These are phyloP conservation scores for Phragmatobia fuliginosa DNA, from an alignment of 2,888 invertebrate genomes.

Conservation along the genomic window DNA sequence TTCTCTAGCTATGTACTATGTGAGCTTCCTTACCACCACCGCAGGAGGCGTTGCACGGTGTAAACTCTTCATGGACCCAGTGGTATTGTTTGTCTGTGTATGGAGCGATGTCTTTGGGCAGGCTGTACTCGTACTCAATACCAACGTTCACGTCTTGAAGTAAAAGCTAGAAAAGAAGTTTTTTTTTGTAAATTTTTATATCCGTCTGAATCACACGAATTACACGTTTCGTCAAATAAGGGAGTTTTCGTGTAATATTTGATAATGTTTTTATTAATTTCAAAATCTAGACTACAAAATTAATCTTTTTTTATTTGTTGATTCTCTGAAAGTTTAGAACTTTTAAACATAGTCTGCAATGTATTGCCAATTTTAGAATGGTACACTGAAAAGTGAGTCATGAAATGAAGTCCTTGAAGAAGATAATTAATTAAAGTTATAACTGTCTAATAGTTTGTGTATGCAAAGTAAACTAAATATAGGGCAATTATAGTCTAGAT, in stretches of 20 bases:
- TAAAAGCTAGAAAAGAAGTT: conserved; percentile 87
- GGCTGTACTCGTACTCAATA: conserved; percentile 95
- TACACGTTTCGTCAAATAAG: background rate
- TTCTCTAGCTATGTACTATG: background rate
- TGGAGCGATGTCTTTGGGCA: conserved; percentile 90
- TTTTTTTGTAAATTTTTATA: background rate
- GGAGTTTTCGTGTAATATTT: background rate
- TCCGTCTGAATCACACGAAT: background rate
- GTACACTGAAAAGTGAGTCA: background rate
- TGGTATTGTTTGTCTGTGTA: conserved; percentile 91
- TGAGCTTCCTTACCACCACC: conserved; percentile 90
- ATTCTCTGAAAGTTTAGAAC: too few relatives aligned
- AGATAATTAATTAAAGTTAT: background rate
- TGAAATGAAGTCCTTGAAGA: background rate
- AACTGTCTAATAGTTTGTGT: background rate
- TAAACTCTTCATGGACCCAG: conserved; percentile 92
- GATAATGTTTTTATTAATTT: too few relatives aligned
- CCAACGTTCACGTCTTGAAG: conserved; percentile 94
- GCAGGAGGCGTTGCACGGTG: conserved; percentile 94
- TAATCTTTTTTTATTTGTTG: too few relatives aligned
- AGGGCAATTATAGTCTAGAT: background rate
- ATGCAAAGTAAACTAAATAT: too few relatives aligned
- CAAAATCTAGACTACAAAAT: too few relatives aligned
- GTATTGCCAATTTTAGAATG: background rate
- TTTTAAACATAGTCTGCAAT: background rate